A percentile compares a stretch with the other conserved stretches of the same genome.
phyloP scores from a whole-genome alignment of 2,797 vertebrate species.

The Buceros bicornis region DNA sequence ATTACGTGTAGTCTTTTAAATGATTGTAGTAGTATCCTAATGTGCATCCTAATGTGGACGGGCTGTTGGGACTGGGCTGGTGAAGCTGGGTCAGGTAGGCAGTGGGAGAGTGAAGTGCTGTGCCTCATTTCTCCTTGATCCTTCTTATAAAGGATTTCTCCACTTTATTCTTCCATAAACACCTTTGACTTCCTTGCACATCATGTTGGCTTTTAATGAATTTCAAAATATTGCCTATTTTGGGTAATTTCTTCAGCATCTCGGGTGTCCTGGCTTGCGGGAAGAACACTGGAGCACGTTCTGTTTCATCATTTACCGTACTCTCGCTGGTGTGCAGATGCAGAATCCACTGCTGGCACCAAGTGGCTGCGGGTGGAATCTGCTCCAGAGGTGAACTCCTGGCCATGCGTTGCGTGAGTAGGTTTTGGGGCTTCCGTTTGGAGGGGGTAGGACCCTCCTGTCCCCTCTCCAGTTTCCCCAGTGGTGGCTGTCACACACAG shows the following conservation, averaged over 20 bases:
- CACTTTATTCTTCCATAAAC: fast-evolving
- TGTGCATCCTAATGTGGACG: not conserved
- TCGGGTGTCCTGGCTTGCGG: not conserved
- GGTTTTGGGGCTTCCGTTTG: not conserved
- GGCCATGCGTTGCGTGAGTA: fast-evolving
- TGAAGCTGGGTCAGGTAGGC: not conserved
- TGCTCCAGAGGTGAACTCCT: fast-evolving
- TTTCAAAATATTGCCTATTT: not conserved
- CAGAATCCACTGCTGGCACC: constrained; percentile 51
- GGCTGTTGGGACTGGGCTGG: not conserved
- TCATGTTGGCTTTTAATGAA: not conserved
- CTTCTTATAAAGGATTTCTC: not conserved
- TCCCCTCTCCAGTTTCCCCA: fast-evolving
- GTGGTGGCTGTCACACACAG: fast-evolving
- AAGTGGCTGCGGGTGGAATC: constrained; percentile 28
- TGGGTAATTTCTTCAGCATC: not conserved
- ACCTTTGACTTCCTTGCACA: fast-evolving
- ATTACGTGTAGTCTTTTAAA: not conserved
- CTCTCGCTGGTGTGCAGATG: fast-evolving
- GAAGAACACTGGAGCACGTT: fast-evolving
- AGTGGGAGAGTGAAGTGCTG: not conserved
- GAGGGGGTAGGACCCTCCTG: fast-evolving
- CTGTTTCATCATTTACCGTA: fast-evolving
- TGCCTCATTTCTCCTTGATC: not conserved
- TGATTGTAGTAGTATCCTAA: too few species aligned